These are phyloP conservation scores for Pachypanchax playfairii DNA, from an alignment of 2,113 vertebrate genomes.

Conservation along the genomic window DNA sequence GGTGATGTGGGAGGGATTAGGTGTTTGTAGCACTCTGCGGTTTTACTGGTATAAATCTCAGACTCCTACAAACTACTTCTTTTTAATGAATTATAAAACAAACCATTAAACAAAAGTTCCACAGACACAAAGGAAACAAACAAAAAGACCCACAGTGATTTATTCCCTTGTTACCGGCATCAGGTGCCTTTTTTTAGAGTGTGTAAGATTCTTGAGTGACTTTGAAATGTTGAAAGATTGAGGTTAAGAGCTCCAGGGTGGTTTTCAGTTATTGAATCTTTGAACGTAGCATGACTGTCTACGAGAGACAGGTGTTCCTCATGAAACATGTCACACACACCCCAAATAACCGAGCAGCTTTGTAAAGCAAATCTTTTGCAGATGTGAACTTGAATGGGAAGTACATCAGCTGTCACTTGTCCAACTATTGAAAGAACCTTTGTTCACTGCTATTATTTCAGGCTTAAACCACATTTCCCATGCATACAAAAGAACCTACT, in stretches of 20 bases:
- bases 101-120: background rate
- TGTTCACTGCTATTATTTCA: conserved; percentile 30
- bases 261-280: conserved; percentile 53
- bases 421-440: conserved; percentile 30
- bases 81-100: conserved; percentile 11
- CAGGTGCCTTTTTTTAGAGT: conserved; percentile 48
- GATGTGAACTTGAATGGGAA: conserved; percentile 34
- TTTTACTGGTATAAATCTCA: background rate
- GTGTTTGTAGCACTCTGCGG: background rate
- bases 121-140: too few relatives aligned
- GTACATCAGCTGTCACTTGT: conserved; percentile 25
- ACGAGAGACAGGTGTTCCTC: conserved; percentile 56
- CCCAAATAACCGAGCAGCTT: conserved; percentile 25
- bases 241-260: conserved; percentile 68
- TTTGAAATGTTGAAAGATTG: conserved; percentile 74
- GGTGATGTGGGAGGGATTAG: background rate
- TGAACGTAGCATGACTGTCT: conserved; percentile 50
- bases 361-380: conserved; percentile 49
- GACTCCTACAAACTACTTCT: background rate
- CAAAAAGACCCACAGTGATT: conserved; percentile 19
- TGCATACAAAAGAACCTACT: conserved; percentile 1
- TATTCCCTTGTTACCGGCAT: conserved; percentile 39
- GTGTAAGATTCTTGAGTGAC: conserved; percentile 43
- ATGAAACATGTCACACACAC: conserved; percentile 32
- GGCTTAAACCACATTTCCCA: conserved; percentile 11